phyloP scores from a whole-genome alignment of 2,113 vertebrate species.

The Cyprinus carpio region DNA sequence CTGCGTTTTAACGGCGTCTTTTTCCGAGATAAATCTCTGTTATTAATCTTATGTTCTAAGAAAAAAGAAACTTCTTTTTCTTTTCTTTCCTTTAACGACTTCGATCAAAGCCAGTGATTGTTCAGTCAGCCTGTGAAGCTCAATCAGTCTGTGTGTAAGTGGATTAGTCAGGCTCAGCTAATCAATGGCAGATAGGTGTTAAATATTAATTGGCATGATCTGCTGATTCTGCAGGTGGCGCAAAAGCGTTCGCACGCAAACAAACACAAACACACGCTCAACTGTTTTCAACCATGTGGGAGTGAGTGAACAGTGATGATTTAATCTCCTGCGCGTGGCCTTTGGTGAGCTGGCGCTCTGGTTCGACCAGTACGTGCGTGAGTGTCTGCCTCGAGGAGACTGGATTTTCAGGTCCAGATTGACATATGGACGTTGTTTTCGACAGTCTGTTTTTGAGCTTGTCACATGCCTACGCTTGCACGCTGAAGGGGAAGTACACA shows the following conservation, averaged over 20 bases:
- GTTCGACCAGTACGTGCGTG: slow-evolving; percentile 42
- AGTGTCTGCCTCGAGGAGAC: slow-evolving; percentile 23
- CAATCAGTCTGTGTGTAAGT: slow-evolving; percentile 42
- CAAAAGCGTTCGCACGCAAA: not conserved
- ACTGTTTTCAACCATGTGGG: slow-evolving; percentile 38
- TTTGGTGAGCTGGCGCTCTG: slow-evolving; percentile 33
- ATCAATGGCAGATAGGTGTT: slow-evolving; percentile 60
- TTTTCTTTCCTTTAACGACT: slow-evolving; percentile 4
- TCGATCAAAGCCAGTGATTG: slow-evolving; percentile 46
- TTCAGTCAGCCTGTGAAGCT: slow-evolving; percentile 59
- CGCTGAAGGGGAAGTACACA: slow-evolving; percentile 34
- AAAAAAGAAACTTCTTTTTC: slow-evolving; percentile 14
- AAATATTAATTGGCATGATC: not conserved
- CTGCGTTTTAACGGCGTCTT: slow-evolving; percentile 17
- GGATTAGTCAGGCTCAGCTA: slow-evolving; percentile 56
- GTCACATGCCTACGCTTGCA: slow-evolving; percentile 43
- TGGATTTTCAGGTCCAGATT: slow-evolving; percentile 46
- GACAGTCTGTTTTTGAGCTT: slow-evolving; percentile 57
- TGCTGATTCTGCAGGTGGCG: not conserved
- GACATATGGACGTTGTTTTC: slow-evolving; percentile 65
- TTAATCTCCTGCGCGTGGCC: slow-evolving; percentile 48
- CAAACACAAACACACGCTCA: not conserved
- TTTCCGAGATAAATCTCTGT: slow-evolving; percentile 41
- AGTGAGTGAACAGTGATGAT: slow-evolving; percentile 47
- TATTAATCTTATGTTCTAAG: slow-evolving; percentile 20